Percentiles rank a stretch among this genome's conserved stretches.
phyloP scores from a whole-genome alignment of 2,888 invertebrate genomes.

The Drosophila atroscutellata region DNA sequence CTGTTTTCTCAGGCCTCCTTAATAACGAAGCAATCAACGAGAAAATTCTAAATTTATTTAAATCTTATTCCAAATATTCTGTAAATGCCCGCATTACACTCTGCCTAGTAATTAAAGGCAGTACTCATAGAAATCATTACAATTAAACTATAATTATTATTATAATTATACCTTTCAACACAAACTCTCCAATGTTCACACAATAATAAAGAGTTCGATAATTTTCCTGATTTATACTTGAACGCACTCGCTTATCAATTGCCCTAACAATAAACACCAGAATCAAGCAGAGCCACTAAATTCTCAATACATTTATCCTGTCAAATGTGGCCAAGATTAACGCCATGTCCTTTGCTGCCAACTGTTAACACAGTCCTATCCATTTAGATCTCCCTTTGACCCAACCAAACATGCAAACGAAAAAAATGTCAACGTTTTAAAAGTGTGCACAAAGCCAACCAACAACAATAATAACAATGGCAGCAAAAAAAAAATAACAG shows the following conservation, averaged over 20 bases:
- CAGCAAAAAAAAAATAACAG: not conserved
- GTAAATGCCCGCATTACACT: not conserved
- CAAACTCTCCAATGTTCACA: not conserved
- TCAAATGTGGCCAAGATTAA: constrained; percentile 27
- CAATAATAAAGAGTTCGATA: constrained; percentile 11
- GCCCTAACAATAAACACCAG: constrained; percentile 11
- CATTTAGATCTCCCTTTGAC: constrained; percentile 25
- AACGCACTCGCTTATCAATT: constrained; percentile 11
- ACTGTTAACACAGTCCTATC: constrained; percentile 36
- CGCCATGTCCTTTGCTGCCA: constrained; percentile 34
- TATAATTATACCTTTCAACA: not conserved
- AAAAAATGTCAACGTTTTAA: constrained; percentile 56
- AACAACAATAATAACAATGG: constrained; percentile 10
- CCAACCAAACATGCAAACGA: constrained; percentile 18
- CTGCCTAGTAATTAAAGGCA: not conserved
- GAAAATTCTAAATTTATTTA: not conserved
- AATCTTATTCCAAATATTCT: not conserved
- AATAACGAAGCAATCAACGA: not conserved
- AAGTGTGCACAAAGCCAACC: constrained; percentile 45
- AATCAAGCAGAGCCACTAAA: constrained; percentile 16
- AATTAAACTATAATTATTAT: not conserved
- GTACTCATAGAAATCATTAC: too few relatives aligned
- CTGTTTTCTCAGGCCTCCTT: not conserved
- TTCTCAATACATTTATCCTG: constrained; percentile 30
- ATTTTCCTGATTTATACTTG: constrained; percentile 19